A percentile compares a stretch with the other conserved stretches of the same genome.
Evolutionary conservation across 2,797 vertebrate species (phyloP).

Genomic region (Darevskia mixta): DNA sequence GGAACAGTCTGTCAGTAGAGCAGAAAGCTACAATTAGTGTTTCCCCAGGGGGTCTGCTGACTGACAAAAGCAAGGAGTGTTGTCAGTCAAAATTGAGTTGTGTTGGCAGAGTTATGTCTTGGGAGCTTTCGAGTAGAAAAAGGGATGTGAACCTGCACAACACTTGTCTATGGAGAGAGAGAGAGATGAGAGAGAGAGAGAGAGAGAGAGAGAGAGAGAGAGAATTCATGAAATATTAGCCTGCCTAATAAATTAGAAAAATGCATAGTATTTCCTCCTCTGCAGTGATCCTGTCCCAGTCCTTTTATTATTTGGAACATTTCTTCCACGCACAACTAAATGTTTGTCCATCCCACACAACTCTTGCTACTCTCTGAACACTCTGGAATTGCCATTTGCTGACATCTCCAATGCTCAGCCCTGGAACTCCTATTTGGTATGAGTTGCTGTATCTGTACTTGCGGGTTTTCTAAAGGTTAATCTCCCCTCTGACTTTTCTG

Average conservation of each 20-base stretch:
- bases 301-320: slow-evolving; percentile 25
- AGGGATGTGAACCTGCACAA: not conserved
- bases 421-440: slow-evolving; percentile 22
- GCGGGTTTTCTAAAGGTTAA: slow-evolving; percentile 46
- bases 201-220: slow-evolving; percentile 19
- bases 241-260: slow-evolving; percentile 24
- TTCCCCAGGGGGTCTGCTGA: not conserved
- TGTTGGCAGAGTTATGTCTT: not conserved
- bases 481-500: slow-evolving; percentile 50
- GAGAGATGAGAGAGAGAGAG: slow-evolving; percentile 28
- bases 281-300: slow-evolving; percentile 41
- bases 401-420: slow-evolving; percentile 21
- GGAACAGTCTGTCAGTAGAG: not conserved
- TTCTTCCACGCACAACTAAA: not conserved
- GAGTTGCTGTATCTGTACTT: fast-evolving
- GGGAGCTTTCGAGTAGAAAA: not conserved
- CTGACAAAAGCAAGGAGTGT: not conserved
- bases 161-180: not conserved
- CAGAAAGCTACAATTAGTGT: not conserved
- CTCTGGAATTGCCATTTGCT: slow-evolving; percentile 60
- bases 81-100: not conserved
- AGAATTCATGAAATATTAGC: slow-evolving; percentile 1
- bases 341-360: slow-evolving; percentile 27
- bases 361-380: not conserved
- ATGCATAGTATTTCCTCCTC: slow-evolving; percentile 31